Evolutionary conservation across 2,113 vertebrate genomes (phyloP).

Genomic region (Tachysurus vachellii): DNA sequence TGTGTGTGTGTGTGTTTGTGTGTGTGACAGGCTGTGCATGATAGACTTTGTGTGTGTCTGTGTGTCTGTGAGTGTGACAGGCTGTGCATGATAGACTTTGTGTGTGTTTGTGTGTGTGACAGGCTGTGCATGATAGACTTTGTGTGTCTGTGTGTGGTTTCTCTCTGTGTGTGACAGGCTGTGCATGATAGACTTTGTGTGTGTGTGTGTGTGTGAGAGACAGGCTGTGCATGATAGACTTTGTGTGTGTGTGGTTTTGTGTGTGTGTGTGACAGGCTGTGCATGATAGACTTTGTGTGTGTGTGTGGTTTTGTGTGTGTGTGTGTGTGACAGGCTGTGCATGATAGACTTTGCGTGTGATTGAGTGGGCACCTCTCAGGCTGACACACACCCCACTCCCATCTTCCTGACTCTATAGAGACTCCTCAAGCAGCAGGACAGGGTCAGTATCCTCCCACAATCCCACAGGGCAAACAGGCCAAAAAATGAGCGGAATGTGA

Average conservation of each 20-base stretch:
- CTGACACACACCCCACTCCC: conserved; percentile 60
- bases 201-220: background rate
- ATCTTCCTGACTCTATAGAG: conserved; percentile 28
- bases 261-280: conserved; percentile 9
- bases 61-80: conserved; percentile 45
- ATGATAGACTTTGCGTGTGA: conserved; percentile 23
- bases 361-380: conserved; percentile 58
- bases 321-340: conserved; percentile 37
- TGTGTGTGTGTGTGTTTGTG: conserved; percentile 49
- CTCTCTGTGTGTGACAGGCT: background rate
- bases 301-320: too few species aligned
- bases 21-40: conserved; percentile 14
- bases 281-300: too few species aligned
- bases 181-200: background rate
- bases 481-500: conserved; percentile 65
- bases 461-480: conserved; percentile 58
- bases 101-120: too few species aligned
- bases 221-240: background rate
- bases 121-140: too few species aligned
- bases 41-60: conserved; percentile 28
- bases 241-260: too few species aligned
- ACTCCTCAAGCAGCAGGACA: conserved; percentile 55
- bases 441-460: conserved; percentile 59
- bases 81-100: conserved; percentile 1
- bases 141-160: too few species aligned